Base-by-base conservation (phyloP, 2,113 vertebrate species). In the Xenopus borealis region DNA sequence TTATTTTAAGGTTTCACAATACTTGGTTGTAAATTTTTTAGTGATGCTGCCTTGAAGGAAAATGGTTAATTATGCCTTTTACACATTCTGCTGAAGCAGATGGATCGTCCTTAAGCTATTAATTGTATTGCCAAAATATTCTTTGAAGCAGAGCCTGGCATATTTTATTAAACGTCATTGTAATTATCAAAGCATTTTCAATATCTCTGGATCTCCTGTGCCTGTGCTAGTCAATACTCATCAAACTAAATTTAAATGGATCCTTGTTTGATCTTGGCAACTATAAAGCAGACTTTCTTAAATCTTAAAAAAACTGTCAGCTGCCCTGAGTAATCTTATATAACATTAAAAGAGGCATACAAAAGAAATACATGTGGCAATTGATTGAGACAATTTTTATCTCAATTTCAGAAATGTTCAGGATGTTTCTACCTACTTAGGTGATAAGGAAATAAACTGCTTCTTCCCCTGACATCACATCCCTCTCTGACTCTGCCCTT, bases 211-310 rank as follows among this genome's bases (percentile, higher is more conserved):
- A 72, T 69, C 47, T 55, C 5, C 55, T 40, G 44, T 71, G 74
- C 73, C 50, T 61, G 4, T 6, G 78, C 79, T 46, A 75, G 12
- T 75, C 63, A 76, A 75, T 75, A 75, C 40, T 46, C 58, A 53
- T 75, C 73, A 75, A 45, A 57, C 61, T 69, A 66, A 69, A 69
- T 69, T n/a, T 75, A 75, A 75, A 67, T 75, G 47, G 59, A 55
- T 63, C 40, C 18, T 69, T 45, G 62, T 75, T 75, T 75, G 73
- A 75, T 75, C 73, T 63, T 69, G 16, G 14, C 11, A 16, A 68
- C 58, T 19, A 52, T 46, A 40, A 16, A 59, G 30, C 17, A 16
- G 58, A 23, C 23, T 44, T 69, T 69, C n/a, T 33, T 53, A 52
- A 75, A 68, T 27, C 23, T 27, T 27, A 17, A 62, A 53, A 53